phyloP scores from a whole-genome alignment of 2,888 invertebrate genomes.

The Alentia gelatinosa region DNA sequence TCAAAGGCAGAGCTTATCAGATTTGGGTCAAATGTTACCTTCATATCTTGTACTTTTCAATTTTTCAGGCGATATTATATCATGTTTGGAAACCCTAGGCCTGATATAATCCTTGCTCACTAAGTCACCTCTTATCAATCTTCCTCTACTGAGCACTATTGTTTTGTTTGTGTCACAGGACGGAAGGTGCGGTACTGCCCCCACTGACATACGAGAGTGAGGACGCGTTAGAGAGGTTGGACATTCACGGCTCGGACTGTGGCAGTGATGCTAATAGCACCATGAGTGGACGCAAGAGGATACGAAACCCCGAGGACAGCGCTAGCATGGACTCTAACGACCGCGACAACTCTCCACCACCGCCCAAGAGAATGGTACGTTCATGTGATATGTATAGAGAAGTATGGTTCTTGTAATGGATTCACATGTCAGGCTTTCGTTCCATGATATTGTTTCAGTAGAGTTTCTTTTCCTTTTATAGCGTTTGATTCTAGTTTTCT shows the following conservation, averaged over 20 bases:
- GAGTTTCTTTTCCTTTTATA: background rate
- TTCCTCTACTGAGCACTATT: background rate
- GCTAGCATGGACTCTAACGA: background rate
- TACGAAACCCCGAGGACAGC: background rate
- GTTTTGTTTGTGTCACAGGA: background rate
- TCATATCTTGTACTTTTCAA: background rate
- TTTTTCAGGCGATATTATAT: background rate
- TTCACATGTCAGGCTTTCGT: background rate
- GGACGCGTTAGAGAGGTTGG: background rate
- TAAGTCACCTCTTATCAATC: too few species aligned
- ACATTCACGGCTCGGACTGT: background rate
- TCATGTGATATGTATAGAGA: background rate
- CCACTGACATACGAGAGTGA: background rate
- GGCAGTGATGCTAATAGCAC: background rate
- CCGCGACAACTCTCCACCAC: background rate
- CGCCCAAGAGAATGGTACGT: background rate
- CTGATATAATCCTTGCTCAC: too few species aligned
- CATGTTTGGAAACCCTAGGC: background rate
- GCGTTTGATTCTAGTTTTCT: too few species aligned
- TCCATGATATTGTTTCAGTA: background rate
- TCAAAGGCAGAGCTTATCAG: background rate
- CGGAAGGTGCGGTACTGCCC: background rate
- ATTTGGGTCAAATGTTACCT: background rate
- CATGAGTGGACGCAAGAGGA: background rate
- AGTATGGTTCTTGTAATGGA: background rate